These are phyloP conservation scores for Ctenomys sociabilis DNA, from an alignment of 2,113 vertebrate genomes.

Conservation along the genomic window DNA sequence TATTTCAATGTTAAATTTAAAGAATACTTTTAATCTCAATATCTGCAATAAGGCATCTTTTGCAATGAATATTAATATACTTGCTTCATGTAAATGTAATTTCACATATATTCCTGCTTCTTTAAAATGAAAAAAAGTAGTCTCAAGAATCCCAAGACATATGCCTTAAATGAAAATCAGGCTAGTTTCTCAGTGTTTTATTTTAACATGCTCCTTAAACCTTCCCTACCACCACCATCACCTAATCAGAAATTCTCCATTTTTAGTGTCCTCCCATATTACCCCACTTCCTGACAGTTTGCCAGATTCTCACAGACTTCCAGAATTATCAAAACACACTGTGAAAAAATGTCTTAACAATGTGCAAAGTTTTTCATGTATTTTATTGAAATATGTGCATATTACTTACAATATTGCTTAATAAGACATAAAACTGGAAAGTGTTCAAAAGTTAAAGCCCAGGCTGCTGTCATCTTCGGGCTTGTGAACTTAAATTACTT, in stretches of 20 bases:
- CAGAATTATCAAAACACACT: slow-evolving; percentile 77
- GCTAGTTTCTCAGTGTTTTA: slow-evolving; percentile 6
- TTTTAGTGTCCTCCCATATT: slow-evolving; percentile 60
- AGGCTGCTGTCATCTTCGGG: slow-evolving; percentile 72
- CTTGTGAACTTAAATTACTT: slow-evolving; percentile 72
- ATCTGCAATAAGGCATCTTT: slow-evolving; percentile 48
- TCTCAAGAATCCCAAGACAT: slow-evolving; percentile 7
- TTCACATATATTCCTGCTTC: background rate
- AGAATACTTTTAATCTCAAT: slow-evolving; percentile 44
- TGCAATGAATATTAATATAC: slow-evolving; percentile 54
- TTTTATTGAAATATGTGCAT: slow-evolving; percentile 81
- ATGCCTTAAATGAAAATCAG: slow-evolving; percentile 48
- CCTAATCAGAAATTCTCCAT: slow-evolving; percentile 64
- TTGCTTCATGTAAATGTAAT: slow-evolving; percentile 57
- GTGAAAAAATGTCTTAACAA: slow-evolving; percentile 82
- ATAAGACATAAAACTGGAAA: slow-evolving; percentile 83
- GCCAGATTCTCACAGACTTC: slow-evolving; percentile 79
- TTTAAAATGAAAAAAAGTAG: slow-evolving; percentile 49
- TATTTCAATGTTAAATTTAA: slow-evolving; percentile 38
- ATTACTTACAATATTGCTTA: slow-evolving; percentile 77
- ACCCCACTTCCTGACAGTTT: slow-evolving; percentile 73
- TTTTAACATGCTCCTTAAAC: slow-evolving; percentile 52
- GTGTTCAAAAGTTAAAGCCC: slow-evolving; percentile 78
- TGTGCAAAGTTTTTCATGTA: slow-evolving; percentile 79
- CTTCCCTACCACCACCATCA: background rate